Evolutionary conservation across 2,797 vertebrate species (phyloP), one percentile per base, ranked within the genome.

Genomic region (Melanotaenia parkinsoni): DNA sequence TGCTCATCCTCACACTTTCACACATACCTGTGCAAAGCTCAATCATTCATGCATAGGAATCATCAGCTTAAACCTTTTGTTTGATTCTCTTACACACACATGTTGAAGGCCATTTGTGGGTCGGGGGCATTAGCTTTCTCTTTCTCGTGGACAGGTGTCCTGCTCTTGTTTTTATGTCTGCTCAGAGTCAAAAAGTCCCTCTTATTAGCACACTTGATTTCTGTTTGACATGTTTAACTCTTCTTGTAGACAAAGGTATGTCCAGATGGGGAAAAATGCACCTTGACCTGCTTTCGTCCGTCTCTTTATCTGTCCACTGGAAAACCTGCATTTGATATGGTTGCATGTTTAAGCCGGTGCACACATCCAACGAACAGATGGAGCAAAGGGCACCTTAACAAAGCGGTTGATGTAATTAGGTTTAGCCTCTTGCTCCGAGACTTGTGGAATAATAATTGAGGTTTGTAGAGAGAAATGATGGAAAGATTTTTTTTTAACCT

Each of bases 341-440:
- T 62, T 0, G 16, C 24, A 28, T 66, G 54, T 66, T 66, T 79
- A 40, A 73, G 76, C 8, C 24, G 0, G 28, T 70, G 67, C 73
- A 66, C 73, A 56, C 68, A 59, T 77, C 63, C 77, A 79, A 72
- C 65, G 80, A 90, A 89, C 88, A 91, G 87, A 90, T 90, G 89
- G 86, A 84, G 83, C 75, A 85, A 74, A 89, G 90, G 88, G 79
- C 87, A 88, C 86, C 88, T 89, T 87, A 90, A 86, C 83, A 86
- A 80, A 91, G 84, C 85, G 76, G 84, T 81, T 76, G 61, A 76
- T 77, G 80, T 91, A 91, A 92, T 91, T 90, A 90, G 80, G 85
- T 84, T 51, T 80, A 82, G 70, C 67, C 69, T 83, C 32, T 78
- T 88, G 70, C 76, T 50, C 76, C 72, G 71, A 77, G 80, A 88